A percentile compares a stretch with the other conserved stretches of the same genome.
Evolutionary conservation across 2,888 invertebrate genomes (phyloP).

Genomic region (Agrypnus murinus): DNA sequence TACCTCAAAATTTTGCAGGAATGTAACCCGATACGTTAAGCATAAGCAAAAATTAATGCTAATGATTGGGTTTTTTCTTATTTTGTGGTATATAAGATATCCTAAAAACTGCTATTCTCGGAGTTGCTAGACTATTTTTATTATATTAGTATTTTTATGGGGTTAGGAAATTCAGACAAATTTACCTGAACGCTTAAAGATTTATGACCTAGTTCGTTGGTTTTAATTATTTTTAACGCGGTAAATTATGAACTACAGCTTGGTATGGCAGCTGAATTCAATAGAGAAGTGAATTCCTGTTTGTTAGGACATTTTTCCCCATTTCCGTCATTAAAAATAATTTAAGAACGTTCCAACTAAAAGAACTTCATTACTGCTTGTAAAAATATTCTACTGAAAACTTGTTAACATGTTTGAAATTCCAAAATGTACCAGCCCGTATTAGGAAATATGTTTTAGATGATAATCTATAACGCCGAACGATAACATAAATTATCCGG

Average conservation of each 20-base stretch:
- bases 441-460: constrained; percentile 33
- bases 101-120: too few species aligned
- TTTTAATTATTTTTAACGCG: constrained; percentile 18
- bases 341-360: not conserved
- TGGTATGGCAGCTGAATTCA: constrained; percentile 14
- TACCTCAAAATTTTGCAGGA: too few species aligned
- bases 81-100: too few species aligned
- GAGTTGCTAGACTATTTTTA: not conserved
- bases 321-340: not conserved
- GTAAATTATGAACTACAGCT: constrained; percentile 19
- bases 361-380: constrained; percentile 10
- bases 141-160: constrained; percentile 1
- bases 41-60: too few species aligned
- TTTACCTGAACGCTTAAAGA: constrained; percentile 18
- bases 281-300: constrained; percentile 3
- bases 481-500: constrained; percentile 27
- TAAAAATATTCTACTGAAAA: constrained; percentile 4
- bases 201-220: constrained; percentile 8
- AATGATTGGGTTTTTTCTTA: too few species aligned
- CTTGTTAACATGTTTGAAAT: constrained; percentile 38
- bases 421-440: constrained; percentile 18
- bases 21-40: too few species aligned
- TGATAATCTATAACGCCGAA: constrained; percentile 25
- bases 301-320: constrained; percentile 5
- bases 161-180: not conserved